Conservation (phyloP, 2,113 vertebrate species). For the Naja naja region DNA sequence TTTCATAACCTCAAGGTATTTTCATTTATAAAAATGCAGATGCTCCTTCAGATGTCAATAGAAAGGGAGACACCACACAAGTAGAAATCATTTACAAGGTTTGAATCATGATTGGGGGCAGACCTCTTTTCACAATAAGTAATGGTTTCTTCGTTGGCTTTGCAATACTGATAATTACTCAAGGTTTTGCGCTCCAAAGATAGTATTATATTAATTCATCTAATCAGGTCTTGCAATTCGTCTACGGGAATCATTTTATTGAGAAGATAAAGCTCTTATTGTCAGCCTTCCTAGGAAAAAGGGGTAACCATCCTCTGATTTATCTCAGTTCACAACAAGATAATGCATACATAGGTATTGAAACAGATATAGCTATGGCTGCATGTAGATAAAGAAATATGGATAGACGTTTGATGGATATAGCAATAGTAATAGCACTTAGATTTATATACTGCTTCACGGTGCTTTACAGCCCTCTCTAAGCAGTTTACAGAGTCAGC, state of each 20-base stretch:
- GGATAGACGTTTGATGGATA: neutral
- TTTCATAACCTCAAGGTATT: neutral
- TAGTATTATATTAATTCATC: neutral
- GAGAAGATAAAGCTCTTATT: neutral
- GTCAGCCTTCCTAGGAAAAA: neutral
- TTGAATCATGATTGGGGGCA: neutral
- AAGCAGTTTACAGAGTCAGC: no score
- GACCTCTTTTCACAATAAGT: neutral
- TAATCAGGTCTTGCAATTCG: neutral
- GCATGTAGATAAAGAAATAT: neutral
- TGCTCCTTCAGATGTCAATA: neutral
- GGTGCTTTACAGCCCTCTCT: no score
- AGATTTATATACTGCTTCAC: no score
- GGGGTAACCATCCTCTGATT: neutral
- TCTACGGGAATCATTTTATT: neutral
- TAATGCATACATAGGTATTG: neutral
- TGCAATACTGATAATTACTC: neutral
- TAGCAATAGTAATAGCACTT: no score
- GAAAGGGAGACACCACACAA: neutral
- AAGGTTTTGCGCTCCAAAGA: neutral
- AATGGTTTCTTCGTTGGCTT: neutral
- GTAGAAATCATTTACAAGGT: neutral
- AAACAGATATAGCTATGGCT: neutral
- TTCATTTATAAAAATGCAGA: neutral
- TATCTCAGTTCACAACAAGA: neutral